A percentile compares a stretch with the other conserved stretches of the same genome.
Conservation (phyloP, 2,113 vertebrate genomes). For the Megaleporinus macrocephalus region DNA sequence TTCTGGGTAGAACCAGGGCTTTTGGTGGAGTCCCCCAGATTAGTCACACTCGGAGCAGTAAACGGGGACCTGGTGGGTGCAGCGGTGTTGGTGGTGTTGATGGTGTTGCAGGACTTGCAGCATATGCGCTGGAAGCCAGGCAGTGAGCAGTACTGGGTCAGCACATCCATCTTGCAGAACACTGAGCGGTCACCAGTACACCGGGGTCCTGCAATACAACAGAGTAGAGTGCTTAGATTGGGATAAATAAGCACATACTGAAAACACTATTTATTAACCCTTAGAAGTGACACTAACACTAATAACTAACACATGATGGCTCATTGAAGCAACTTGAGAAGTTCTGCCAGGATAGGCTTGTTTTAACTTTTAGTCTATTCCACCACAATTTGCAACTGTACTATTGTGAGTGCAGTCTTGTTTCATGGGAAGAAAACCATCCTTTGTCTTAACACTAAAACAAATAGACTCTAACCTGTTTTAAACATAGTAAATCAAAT, state of each 20-base stretch:
- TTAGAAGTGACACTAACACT: not conserved
- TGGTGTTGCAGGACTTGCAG: conserved; percentile 87
- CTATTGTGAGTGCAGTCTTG: too few relatives aligned
- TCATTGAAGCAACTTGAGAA: not conserved
- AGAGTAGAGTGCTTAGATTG: conserved; percentile 46
- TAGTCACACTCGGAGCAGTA: conserved; percentile 19
- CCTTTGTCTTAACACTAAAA: too few relatives aligned
- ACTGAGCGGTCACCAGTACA: conserved; percentile 93
- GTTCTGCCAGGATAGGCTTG: too few relatives aligned
- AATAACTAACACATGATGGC: not conserved
- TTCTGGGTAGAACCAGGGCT: too few relatives aligned
- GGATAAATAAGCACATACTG: not conserved
- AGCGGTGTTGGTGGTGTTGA: conserved; percentile 33
- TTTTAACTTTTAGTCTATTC: too few relatives aligned
- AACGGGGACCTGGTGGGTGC: conserved; percentile 23
- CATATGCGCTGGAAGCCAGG: conserved; percentile 89
- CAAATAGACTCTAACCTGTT: too few relatives aligned
- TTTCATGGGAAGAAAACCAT: too few relatives aligned
- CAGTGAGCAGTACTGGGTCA: conserved; percentile 89
- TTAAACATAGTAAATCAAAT: too few relatives aligned
- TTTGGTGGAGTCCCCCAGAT: not conserved
- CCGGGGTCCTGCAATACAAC: conserved; percentile 87
- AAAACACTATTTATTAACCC: not conserved
- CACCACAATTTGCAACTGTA: too few relatives aligned
- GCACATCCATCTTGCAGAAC: conserved; percentile 91